Evolutionary conservation across 2,797 vertebrate species (phyloP), one percentile per base, ranked within the genome.

Genomic region (Coendou prehensilis): DNA sequence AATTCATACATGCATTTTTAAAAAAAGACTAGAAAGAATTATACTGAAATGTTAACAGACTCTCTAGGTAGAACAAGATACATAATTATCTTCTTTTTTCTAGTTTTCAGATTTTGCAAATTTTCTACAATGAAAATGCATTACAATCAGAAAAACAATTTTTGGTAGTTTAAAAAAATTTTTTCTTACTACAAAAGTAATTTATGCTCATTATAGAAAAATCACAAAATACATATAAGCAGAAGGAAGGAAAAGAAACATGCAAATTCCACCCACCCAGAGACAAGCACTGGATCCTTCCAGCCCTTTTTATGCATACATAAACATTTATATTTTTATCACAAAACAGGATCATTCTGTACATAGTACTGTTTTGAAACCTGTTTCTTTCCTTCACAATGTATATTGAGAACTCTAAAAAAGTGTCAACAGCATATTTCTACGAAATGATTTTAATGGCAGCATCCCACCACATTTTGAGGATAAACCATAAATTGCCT

Each of bases 141-240:
- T 97, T 94, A 96, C 78, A 97, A 98, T 97, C 96, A 97, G 94
- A 96, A 97, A 97, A 98, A 96, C 97, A 97, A 97, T 95, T 97
- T 97, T 97, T 94, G 95, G 97, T 97, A 96, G 94, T 95, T 95
- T n/a, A 94, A 86, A 84, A 95, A 86, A 5, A 28, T 90, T 97
- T 96, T 96, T 94, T 81, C 81, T 95, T 98, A 97, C 96, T 98
- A 97, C 92, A 94, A 97, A 97, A 97, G 97, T 96, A 96, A 98
- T 98, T 97, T 98, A 95, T 96, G 95, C 95, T 98, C 97, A 97
- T 97, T 97, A 97, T 95, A 97, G 96, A 97, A 98, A 97, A 98
- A 97, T 96, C 95, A 92, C 87, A 94, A 97, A 96, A 96, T 97
- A 96, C 95, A 92, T 97, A 92, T 79, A 97, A 96, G 94, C 97